phyloP scores from a whole-genome alignment of 1,140 invertebrate genomes.

The Brachionus calyciflorus region DNA sequence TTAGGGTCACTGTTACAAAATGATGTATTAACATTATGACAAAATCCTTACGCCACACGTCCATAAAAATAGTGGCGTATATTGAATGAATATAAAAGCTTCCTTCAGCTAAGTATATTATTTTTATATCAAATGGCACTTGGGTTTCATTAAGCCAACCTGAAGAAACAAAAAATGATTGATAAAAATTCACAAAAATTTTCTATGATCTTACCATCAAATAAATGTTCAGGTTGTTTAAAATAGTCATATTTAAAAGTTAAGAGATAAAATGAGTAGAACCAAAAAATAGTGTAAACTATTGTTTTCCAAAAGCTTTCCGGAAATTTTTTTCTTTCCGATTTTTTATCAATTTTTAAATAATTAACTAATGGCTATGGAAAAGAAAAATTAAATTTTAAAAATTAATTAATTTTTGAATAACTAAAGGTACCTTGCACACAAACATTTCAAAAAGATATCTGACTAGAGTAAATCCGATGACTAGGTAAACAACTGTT shows the following conservation, averaged over 20 bases:
- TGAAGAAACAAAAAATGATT: neutral
- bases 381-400: neutral
- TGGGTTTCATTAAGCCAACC: slow-evolving; percentile 28
- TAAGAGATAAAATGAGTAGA: slow-evolving; percentile 52
- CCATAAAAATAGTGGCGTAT: slow-evolving; percentile 60
- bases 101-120: slow-evolving; percentile 57
- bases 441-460: slow-evolving; percentile 29
- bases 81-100: slow-evolving; percentile 62
- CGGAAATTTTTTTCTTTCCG: slow-evolving; percentile 52
- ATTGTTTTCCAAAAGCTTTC: slow-evolving; percentile 58
- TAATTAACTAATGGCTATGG: neutral
- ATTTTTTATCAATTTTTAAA: slow-evolving; percentile 21
- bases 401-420: neutral
- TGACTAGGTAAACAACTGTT: neutral
- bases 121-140: slow-evolving; percentile 53
- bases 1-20: slow-evolving; percentile 56
- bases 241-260: slow-evolving; percentile 53
- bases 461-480: slow-evolving; percentile 1
- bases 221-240: slow-evolving; percentile 52
- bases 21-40: slow-evolving; percentile 60
- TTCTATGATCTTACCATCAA: slow-evolving; percentile 51
- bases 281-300: slow-evolving; percentile 55
- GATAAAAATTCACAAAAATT: neutral
- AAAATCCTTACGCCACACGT: slow-evolving; percentile 59
- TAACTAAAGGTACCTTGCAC: neutral